Evolutionary conservation across 2,888 invertebrate species (phyloP), one percentile per base, ranked within the genome.

Genomic region (Campopleginae sp.): DNA sequence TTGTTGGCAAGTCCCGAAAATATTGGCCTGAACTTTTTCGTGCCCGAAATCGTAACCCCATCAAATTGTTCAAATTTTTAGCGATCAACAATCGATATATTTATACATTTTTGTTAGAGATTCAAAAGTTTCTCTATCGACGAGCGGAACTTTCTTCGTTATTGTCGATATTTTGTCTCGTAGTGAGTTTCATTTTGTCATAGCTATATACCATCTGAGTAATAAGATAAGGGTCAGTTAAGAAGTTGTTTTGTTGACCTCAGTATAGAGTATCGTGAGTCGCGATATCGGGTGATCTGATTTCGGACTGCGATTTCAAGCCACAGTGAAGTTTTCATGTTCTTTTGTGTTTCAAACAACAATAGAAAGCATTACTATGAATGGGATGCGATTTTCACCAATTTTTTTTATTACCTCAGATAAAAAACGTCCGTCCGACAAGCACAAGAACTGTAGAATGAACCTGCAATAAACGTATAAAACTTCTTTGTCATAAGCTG

Each of bases 241-340:
- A 58, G 58, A 27, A 58, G 23, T 58, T 27, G 58, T 58, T 27
- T 58, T 58, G 27, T 58, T 58, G 58, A 58, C 58, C 58, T 14
- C 27, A 27, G 58, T 58, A 27, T 58, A 58, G 14, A 58, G 27
- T 58, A 14, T 14, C 58, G 27, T 27, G 58, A 27, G 2, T 58
- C 58, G 27, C 14, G 14, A 58, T 27, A 14, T 27, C 58, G 27
- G 12, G 27, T 14, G 58, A 58, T 58, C 27, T 27, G 27, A 58
- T 58, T 27, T 4, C 27, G 27, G 27, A 27, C 27, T 14, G 27
- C 58, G 58, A 27, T 58, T 58, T 23, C 14, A 27, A 14, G 58
- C 58, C 27, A 38, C 10, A 27, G 27, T 58, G 14, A 58, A 27
- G 27, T 58, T 58, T 58, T 58, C 5, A 0, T 14, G 14, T 58